Evolutionary conservation across 2,113 vertebrate species (phyloP).

Genomic region (Ammodramus savannarum): DNA sequence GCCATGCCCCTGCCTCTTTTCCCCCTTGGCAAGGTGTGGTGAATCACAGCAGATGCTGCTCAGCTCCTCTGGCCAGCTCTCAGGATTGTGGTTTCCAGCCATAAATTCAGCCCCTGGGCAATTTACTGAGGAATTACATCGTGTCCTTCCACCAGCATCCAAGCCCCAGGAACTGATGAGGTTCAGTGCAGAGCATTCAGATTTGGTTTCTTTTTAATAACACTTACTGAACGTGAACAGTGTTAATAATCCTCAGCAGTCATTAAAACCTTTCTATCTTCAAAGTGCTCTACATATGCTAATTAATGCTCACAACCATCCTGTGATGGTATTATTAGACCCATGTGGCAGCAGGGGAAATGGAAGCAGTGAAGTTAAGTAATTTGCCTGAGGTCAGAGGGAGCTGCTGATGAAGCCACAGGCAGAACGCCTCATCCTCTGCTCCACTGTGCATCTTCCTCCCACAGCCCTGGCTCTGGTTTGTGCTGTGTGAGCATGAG

Average conservation of each 20-base stretch:
- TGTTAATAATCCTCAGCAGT: conserved; percentile 45
- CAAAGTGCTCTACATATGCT: conserved; percentile 53
- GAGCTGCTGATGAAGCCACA: conserved; percentile 1
- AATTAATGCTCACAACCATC: conserved; percentile 55
- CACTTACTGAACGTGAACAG: conserved; percentile 20
- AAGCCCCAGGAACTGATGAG: conserved; percentile 34
- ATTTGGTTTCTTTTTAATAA: conserved; percentile 59
- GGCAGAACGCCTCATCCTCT: neutral
- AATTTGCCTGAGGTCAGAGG: conserved; percentile 38
- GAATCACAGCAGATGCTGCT: neutral
- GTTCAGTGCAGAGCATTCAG: conserved; percentile 31
- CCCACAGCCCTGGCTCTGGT: neutral
- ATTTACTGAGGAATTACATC: neutral
- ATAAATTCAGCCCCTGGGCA: conserved; percentile 22
- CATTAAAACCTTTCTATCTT: conserved; percentile 60
- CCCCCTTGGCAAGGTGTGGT: neutral
- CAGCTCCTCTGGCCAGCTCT: neutral
- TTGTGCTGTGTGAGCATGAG: neutral
- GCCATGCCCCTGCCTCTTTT: neutral
- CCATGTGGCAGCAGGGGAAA: conserved; percentile 44
- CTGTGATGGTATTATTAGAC: conserved; percentile 37
- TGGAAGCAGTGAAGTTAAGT: conserved; percentile 36
- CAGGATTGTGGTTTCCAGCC: neutral
- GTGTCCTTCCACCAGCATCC: neutral
- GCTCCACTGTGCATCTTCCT: neutral